A percentile compares a stretch with the other conserved stretches of the same genome.
Evolutionary conservation across 1,140 invertebrate genomes (phyloP).

Genomic region (Micrasema minimum): DNA sequence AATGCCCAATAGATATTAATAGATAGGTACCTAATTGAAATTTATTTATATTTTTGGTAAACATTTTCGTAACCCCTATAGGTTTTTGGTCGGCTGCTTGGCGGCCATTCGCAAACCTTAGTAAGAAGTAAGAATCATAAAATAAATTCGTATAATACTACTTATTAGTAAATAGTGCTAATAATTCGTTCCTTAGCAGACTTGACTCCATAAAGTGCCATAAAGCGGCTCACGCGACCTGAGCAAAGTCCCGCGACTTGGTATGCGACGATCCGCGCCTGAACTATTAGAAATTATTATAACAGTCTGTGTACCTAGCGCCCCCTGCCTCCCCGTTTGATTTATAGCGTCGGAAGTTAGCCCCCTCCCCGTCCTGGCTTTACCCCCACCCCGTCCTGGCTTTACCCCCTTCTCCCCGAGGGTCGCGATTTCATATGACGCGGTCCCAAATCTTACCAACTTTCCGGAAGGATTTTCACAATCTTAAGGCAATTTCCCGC

Average conservation of each 20-base stretch:
- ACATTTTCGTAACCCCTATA: too few species aligned
- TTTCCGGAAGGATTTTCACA: conserved; percentile 27
- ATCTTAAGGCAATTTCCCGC: conserved; percentile 6
- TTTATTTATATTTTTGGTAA: too few species aligned
- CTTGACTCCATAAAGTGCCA: conserved; percentile 60
- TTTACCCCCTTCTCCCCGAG: not conserved
- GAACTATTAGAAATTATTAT: conserved; percentile 54
- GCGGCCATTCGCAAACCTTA: too few species aligned
- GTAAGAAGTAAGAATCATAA: not conserved
- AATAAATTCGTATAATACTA: conserved; percentile 7
- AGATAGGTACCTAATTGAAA: too few species aligned
- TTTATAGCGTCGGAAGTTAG: conserved; percentile 48
- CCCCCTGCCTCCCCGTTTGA: conserved; percentile 40
- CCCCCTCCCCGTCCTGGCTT: conserved; percentile 52
- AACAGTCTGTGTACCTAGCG: conserved; percentile 25
- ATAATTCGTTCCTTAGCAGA: conserved; percentile 1
- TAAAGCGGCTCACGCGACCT: conserved; percentile 54
- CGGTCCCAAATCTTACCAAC: conserved; percentile 33
- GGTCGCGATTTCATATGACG: conserved; percentile 27
- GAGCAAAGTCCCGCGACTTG: conserved; percentile 48
- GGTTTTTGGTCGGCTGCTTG: too few species aligned
- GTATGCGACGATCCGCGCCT: conserved; percentile 61
- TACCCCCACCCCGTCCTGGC: not conserved
- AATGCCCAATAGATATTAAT: too few species aligned
- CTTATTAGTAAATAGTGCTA: not conserved